Conservation (phyloP, 2,888 invertebrate genomes). For the Ceriagrion tenellum region DNA sequence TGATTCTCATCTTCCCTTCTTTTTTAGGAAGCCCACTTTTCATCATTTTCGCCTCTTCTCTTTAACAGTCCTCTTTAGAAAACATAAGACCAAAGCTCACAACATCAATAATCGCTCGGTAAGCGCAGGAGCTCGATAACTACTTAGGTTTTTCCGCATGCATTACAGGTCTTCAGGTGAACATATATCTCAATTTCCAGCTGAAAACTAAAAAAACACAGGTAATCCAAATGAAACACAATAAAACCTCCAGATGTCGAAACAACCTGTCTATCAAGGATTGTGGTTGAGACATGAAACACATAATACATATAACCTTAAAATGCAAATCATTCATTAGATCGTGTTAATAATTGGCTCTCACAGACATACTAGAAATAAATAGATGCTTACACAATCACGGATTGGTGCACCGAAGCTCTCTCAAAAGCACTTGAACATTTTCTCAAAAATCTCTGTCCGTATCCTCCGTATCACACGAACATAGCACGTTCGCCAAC, state of each 20-base stretch:
- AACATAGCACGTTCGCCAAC: slow-evolving; percentile 51
- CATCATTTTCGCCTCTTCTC: slow-evolving; percentile 72
- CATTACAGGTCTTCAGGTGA: slow-evolving; percentile 38
- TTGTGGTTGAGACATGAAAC: slow-evolving; percentile 50
- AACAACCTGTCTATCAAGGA: slow-evolving; percentile 55
- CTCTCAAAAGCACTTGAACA: slow-evolving; percentile 42
- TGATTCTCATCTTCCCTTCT: slow-evolving; percentile 98
- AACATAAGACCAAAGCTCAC: slow-evolving; percentile 62
- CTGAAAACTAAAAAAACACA: slow-evolving; percentile 45
- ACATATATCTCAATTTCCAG: slow-evolving; percentile 26
- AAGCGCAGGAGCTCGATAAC: slow-evolving; percentile 44
- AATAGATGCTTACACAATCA: neutral
- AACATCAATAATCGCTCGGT: slow-evolving; percentile 39
- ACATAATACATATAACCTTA: neutral
- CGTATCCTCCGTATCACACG: slow-evolving; percentile 49
- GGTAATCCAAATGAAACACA: neutral
- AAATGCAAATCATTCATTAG: neutral
- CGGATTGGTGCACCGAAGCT: neutral
- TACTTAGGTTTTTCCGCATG: slow-evolving; percentile 22
- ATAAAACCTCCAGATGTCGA: slow-evolving; percentile 50
- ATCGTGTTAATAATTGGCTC: neutral
- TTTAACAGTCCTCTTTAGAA: slow-evolving; percentile 60
- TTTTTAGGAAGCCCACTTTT: slow-evolving; percentile 88
- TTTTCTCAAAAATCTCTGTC: slow-evolving; percentile 54
- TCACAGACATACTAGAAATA: neutral